phyloP scores from a whole-genome alignment of 2,113 vertebrate species.

The Bucco capensis region DNA sequence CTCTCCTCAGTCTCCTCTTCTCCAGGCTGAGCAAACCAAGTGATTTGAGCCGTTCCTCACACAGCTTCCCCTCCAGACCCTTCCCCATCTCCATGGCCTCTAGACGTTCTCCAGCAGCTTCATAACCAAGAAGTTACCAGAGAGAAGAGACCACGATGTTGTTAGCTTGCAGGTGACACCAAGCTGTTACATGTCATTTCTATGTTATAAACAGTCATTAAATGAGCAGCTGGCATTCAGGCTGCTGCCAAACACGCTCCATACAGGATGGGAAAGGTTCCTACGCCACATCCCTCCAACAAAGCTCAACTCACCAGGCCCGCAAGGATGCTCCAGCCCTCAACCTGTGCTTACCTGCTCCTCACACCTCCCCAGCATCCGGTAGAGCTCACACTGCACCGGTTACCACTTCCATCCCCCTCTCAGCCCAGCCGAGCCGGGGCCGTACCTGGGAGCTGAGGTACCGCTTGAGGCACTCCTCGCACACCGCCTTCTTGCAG shows the following conservation, averaged over 20 bases:
- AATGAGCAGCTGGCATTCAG: background rate
- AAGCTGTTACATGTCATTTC: no score
- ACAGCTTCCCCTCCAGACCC: no score
- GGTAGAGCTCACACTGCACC: background rate
- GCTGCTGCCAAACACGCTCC: background rate
- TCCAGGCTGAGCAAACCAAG: no score
- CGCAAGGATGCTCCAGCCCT: background rate
- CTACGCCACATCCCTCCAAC: background rate
- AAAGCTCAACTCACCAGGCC: background rate
- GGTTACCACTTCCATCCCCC: background rate
- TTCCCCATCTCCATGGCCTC: no score
- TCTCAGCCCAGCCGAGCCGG: background rate
- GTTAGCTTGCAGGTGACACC: no score
- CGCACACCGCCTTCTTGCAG: conserved; percentile 93
- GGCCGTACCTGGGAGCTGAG: conserved; percentile 88
- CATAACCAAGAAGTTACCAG: no score
- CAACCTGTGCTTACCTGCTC: no score
- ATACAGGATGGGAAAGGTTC: background rate
- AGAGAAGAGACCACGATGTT: no score
- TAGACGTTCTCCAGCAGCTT: no score
- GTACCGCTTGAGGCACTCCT: conserved; percentile 91
- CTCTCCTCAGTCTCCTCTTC: no score
- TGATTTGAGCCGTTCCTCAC: no score
- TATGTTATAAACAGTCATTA: background rate
- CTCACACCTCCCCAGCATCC: background rate